Conservation (phyloP, 2,888 invertebrate genomes). For the Caenorhabditis sp. region DNA sequence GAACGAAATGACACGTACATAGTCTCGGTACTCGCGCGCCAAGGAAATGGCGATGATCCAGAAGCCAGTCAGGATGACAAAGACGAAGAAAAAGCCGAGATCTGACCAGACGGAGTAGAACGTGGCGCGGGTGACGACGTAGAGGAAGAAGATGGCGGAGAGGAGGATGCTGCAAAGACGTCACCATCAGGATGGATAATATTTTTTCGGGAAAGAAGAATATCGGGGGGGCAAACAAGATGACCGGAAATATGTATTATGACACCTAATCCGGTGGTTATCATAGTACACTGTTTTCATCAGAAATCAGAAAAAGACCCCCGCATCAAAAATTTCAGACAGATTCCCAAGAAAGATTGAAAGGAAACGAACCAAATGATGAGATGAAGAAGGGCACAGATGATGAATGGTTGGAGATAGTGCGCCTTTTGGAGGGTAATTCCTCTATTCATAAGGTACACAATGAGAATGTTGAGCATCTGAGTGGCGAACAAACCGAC, state of each 20-base stretch:
- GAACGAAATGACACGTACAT: conserved; percentile 56
- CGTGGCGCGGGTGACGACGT: conserved; percentile 59
- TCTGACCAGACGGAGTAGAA: conserved; percentile 57
- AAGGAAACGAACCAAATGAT: conserved; percentile 56
- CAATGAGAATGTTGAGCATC: conserved; percentile 54
- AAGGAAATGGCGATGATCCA: conserved; percentile 59
- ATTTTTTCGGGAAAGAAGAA: conserved; percentile 15
- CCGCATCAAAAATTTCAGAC: too few species aligned
- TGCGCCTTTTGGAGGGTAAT: conserved; percentile 58
- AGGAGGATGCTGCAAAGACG: conserved; percentile 56
- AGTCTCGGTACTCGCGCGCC: conserved; percentile 61
- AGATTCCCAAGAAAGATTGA: not conserved
- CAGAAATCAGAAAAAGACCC: too few species aligned
- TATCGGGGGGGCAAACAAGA: conserved; percentile 6
- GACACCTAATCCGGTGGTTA: conserved; percentile 30
- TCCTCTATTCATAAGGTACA: conserved; percentile 57
- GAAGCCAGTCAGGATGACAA: conserved; percentile 56
- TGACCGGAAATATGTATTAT: conserved; percentile 41
- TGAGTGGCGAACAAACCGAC: conserved; percentile 52
- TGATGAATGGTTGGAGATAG: conserved; percentile 60
- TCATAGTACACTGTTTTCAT: not conserved
- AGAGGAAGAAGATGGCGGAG: conserved; percentile 61
- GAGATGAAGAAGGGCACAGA: conserved; percentile 57
- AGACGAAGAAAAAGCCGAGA: conserved; percentile 57
- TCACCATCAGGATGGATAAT: not conserved